Evolutionary conservation across 2,888 invertebrate species (phyloP), one percentile per base, ranked within the genome.

Genomic region (Erpobdella octoculata): DNA sequence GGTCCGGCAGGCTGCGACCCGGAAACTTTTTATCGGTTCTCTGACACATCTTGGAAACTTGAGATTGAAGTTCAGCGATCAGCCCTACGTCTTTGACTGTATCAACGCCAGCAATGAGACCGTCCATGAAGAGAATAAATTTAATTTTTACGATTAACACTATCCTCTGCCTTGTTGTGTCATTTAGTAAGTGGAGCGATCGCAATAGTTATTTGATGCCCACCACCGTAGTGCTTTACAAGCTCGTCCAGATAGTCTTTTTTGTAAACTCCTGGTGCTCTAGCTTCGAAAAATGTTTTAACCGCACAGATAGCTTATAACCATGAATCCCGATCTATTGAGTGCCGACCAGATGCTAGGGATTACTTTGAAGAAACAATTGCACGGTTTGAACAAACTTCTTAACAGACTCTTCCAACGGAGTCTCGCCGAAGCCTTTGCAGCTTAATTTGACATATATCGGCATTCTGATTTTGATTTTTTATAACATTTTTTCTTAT

Each of bases 1-100:
- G 98, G 94, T 0, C 96, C 96, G 0, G 98, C 94, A 0, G 98
- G 98, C 81, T 99, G 98, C 1, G 90, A 89, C 0, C 98, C 98
- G 97, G 96, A 84, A 99, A 98, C 0, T 92, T 93, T 72, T 80
- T 87, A 86, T 84, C 85, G 28, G 86, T 82, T 92, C 92, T 95
- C 3, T 86, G 86, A 81, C 93, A 93, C 87, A 91, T 90, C 1
- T 85, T 82, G 80, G 92, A 91, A 0, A 88, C 79, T 88, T 89
- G 72, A 85, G 85, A 35, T 71, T 93, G 93, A 12, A 96, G 85
- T 25, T 88, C 85, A 0, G 84, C 79, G 5, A 90, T 82, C 78
- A 85, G 86, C 0, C 85, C 85, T 74, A 86, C 88, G 6, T 89
- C 88, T 1, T 86, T 85, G 69, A 94, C 88, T 0, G 89, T 86